Percentiles rank a stretch among this genome's conserved stretches.
Conservation (phyloP, 2,888 invertebrate genomes). For the Torymus tubicola region DNA sequence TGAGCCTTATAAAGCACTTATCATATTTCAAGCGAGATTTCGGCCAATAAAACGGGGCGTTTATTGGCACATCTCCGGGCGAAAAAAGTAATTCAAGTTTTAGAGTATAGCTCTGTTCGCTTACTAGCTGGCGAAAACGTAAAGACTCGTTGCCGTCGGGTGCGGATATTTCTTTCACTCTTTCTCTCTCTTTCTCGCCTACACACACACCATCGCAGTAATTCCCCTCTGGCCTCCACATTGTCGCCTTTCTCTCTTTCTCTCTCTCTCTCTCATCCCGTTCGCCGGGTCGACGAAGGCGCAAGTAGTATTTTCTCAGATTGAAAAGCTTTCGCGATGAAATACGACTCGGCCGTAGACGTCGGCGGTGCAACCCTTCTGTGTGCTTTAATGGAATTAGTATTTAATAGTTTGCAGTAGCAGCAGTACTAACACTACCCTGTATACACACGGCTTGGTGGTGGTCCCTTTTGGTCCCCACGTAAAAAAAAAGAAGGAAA, state of each 20-base stretch:
- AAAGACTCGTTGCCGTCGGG: constrained; percentile 23
- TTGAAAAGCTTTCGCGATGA: constrained; percentile 75
- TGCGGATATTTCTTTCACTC: constrained; percentile 46
- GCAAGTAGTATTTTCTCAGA: constrained; percentile 68
- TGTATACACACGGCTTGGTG: no score
- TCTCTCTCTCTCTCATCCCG: constrained; percentile 32
- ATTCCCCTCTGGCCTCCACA: constrained; percentile 43
- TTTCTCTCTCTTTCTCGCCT: constrained; percentile 5
- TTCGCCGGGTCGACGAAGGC: constrained; percentile 43
- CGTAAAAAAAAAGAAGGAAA: constrained; percentile 46
- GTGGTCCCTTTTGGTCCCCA: no score
- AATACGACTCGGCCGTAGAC: constrained; percentile 67
- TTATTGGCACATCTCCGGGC: constrained; percentile 51
- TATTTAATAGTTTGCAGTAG: constrained; percentile 71
- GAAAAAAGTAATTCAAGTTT: constrained; percentile 57
- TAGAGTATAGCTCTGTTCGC: constrained; percentile 20
- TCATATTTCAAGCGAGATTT: constrained; percentile 57
- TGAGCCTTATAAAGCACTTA: constrained; percentile 55
- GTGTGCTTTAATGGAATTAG: constrained; percentile 75
- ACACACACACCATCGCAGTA: constrained; percentile 31
- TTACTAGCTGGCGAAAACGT: constrained; percentile 26
- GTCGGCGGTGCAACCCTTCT: constrained; percentile 72
- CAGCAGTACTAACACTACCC: not conserved
- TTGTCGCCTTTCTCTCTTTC: constrained; percentile 26
- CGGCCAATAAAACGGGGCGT: constrained; percentile 57